These are phyloP conservation scores for Meriones unguiculatus DNA, from an alignment of 2,113 vertebrate genomes.

Conservation along the genomic window DNA sequence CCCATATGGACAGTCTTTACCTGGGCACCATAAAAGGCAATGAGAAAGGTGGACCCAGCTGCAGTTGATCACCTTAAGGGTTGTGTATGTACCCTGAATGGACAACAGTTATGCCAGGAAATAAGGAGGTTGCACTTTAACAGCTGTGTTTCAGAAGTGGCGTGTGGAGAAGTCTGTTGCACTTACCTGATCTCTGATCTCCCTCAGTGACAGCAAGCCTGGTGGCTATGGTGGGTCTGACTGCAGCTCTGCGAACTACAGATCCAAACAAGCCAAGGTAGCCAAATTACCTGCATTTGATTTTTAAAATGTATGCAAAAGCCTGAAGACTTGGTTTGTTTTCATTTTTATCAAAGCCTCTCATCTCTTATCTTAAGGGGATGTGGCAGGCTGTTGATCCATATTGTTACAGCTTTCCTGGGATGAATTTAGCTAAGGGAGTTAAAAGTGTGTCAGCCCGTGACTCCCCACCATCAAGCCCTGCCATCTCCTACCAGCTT, in stretches of 20 bases:
- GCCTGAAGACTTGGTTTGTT: neutral
- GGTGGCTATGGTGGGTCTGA: neutral
- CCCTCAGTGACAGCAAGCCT: neutral
- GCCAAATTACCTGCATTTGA: neutral
- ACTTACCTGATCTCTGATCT: neutral
- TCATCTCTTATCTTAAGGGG: constrained; percentile 1
- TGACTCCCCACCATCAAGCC: constrained; percentile 57
- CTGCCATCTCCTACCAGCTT: neutral
- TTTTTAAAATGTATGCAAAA: neutral
- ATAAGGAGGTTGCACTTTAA: neutral
- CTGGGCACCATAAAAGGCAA: neutral
- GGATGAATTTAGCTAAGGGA: constrained; percentile 24
- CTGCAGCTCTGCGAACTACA: neutral
- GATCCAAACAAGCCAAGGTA: neutral
- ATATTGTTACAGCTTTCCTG: neutral
- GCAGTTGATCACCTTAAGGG: neutral
- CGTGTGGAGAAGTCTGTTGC: neutral
- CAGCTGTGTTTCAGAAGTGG: neutral
- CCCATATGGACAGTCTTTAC: neutral
- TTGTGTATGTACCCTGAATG: neutral
- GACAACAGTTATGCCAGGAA: neutral
- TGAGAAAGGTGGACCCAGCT: rapidly evolving
- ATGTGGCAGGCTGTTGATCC: neutral
- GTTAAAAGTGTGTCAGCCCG: constrained; percentile 22
- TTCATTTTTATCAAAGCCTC: neutral